Conservation (phyloP, 1,140 invertebrate species). For the Orussus abietinus region DNA sequence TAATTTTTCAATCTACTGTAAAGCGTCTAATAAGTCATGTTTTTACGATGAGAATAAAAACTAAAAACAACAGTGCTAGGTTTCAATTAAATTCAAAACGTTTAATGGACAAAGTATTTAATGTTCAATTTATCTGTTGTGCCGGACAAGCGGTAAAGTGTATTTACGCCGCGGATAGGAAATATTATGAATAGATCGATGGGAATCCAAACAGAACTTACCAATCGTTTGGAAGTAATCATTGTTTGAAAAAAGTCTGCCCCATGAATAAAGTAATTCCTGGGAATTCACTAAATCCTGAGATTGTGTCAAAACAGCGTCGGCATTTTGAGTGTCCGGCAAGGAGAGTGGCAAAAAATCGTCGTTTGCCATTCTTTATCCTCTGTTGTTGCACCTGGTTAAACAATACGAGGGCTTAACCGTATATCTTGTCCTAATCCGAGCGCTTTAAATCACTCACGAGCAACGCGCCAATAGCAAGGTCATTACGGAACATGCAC, state of each 20-base stretch:
- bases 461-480: no score
- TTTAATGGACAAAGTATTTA: no score
- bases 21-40: background rate
- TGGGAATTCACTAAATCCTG: slow-evolving; percentile 19
- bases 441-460: background rate
- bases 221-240: slow-evolving; percentile 22
- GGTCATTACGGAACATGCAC: no score
- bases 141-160: no score
- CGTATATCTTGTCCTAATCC: no score
- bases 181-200: background rate
- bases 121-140: no score
- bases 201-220: slow-evolving; percentile 17
- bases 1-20: background rate
- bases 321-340: slow-evolving; percentile 34
- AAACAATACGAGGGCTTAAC: slow-evolving; percentile 21
- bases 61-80: slow-evolving; percentile 3
- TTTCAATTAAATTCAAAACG: background rate
- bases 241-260: slow-evolving; percentile 27
- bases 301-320: slow-evolving; percentile 25
- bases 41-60: slow-evolving; percentile 1
- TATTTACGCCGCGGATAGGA: background rate
- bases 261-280: slow-evolving; percentile 23
- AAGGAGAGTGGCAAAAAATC: slow-evolving; percentile 17
- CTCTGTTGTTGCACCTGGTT: slow-evolving; percentile 24
- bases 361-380: slow-evolving; percentile 3